A percentile compares a stretch with the other conserved stretches of the same genome.
Conservation (phyloP, 2,113 vertebrate species). For the Triplophysa tibetana region DNA sequence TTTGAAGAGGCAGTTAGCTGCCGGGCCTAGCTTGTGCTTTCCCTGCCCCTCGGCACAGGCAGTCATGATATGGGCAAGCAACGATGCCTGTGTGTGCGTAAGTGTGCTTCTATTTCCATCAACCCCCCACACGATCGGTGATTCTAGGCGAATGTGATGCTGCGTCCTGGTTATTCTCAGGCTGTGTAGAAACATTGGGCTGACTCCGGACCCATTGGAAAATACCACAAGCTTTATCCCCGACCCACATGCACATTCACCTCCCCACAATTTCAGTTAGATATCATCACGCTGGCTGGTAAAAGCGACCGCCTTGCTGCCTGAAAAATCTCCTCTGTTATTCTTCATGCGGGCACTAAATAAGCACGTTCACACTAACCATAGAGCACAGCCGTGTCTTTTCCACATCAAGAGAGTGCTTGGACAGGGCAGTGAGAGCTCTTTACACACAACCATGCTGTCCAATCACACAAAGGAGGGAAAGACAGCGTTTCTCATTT, state of each 20-base stretch:
- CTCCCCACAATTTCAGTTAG: neutral
- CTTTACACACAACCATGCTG: neutral
- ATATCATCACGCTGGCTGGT: neutral
- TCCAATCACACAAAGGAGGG: slow-evolving; percentile 19
- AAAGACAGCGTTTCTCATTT: slow-evolving; percentile 8
- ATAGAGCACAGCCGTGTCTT: slow-evolving; percentile 29
- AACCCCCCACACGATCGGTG: slow-evolving; percentile 20
- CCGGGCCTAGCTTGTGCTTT: slow-evolving; percentile 29
- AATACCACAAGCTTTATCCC: neutral
- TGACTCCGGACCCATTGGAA: slow-evolving; percentile 8
- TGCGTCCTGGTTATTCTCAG: slow-evolving; percentile 22
- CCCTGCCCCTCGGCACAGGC: slow-evolving; percentile 16
- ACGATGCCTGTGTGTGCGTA: slow-evolving; percentile 19
- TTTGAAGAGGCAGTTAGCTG: slow-evolving; percentile 37
- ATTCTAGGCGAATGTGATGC: slow-evolving; percentile 20
- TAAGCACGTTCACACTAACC: slow-evolving; percentile 25
- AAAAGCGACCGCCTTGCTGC: neutral
- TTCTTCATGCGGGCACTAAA: slow-evolving; percentile 18
- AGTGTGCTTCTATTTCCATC: slow-evolving; percentile 16
- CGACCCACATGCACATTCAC: neutral
- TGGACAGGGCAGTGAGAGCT: slow-evolving; percentile 5
- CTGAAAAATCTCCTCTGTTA: neutral
- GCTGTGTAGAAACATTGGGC: slow-evolving; percentile 5
- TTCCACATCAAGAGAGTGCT: slow-evolving; percentile 17
- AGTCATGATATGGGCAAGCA: slow-evolving; percentile 35